Evolutionary conservation across 2,888 invertebrate genomes (phyloP), one percentile per base, ranked within the genome.

Genomic region (Sclerodermus sp.): DNA sequence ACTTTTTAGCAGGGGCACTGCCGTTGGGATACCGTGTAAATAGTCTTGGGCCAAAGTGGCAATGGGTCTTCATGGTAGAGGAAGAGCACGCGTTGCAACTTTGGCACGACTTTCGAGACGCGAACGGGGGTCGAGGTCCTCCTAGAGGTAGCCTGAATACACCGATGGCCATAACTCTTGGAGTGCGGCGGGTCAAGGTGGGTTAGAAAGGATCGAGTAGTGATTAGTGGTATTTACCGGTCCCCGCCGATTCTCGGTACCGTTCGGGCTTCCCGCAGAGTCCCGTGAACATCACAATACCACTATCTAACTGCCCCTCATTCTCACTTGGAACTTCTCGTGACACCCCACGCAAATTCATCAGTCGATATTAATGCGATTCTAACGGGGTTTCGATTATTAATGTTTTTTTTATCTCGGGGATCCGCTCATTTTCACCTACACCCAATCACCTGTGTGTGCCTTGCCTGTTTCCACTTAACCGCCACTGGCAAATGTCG

Each of bases 171-270:
- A 68, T 68, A 70, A 69, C 51, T 71, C 69, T 65, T 65, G 52
- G 47, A 45, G 53, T 59, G 53, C 60, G 53, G 58, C 18, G 45
- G 68, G 71, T 71, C 69, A 68, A 68, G 63, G 51, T 57, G 51
- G 63, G 64, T 68, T 68, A 65, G 62, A 63, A 58, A 66, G 67
- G 62, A 67, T 70, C 66, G 66, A 62, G 70, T 62, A 68, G 68
- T 66, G 70, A 70, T 70, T 70, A 68, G 67, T 67, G 62, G 60
- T 63, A 64, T 68, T 71, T 68, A 61, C 64, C 56, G 62, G 64
- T 60, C 47, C 58, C 57, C 56, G 60, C 56, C 60, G 60, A 65
- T 63, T 68, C 59, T 58, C 48, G 53, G 63, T 69, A 68, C 61
- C 59, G 59, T 59, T 59, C 46, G 51, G 60, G 63, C 61, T 47